A percentile compares a stretch with the other conserved stretches of the same genome.
Conservation (phyloP, 2,797 vertebrate species). For the Channa striata region DNA sequence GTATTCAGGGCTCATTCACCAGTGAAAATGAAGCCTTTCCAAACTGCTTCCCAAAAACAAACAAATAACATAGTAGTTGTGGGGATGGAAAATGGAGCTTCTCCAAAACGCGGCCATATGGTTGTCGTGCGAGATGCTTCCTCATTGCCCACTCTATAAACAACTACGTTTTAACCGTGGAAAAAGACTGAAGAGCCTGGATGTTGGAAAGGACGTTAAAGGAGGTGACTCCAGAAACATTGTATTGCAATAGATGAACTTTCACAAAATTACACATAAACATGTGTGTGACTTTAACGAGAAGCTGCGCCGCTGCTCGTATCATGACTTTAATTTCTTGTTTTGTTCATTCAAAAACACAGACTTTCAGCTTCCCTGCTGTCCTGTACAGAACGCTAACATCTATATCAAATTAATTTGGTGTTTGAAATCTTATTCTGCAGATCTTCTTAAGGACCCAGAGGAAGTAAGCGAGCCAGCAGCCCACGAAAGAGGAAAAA, state of each 20-base stretch:
- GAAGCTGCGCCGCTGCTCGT: neutral
- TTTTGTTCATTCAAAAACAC: slow-evolving; percentile 23
- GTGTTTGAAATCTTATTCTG: slow-evolving; percentile 68
- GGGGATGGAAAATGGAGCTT: slow-evolving; percentile 2
- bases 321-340: neutral
- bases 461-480: slow-evolving; percentile 29
- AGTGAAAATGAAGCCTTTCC: slow-evolving; percentile 29
- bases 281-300: neutral
- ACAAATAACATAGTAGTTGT: neutral
- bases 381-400: slow-evolving; percentile 49
- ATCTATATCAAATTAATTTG: slow-evolving; percentile 68
- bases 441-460: slow-evolving; percentile 56
- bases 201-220: neutral
- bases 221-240: neutral
- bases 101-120: slow-evolving; percentile 13
- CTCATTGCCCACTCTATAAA: slow-evolving; percentile 6
- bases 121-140: slow-evolving; percentile 7
- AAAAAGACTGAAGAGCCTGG: neutral
- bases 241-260: neutral
- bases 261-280: neutral
- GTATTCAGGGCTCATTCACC: slow-evolving; percentile 13
- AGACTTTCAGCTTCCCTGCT: slow-evolving; percentile 48
- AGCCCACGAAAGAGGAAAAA: slow-evolving; percentile 18
- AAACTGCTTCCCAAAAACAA: slow-evolving; percentile 19
- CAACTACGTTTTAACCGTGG: neutral